Percentiles rank a stretch among this genome's conserved stretches.
Evolutionary conservation across 2,113 vertebrate genomes (phyloP).

Genomic region (Zonotrichia leucophrys): DNA sequence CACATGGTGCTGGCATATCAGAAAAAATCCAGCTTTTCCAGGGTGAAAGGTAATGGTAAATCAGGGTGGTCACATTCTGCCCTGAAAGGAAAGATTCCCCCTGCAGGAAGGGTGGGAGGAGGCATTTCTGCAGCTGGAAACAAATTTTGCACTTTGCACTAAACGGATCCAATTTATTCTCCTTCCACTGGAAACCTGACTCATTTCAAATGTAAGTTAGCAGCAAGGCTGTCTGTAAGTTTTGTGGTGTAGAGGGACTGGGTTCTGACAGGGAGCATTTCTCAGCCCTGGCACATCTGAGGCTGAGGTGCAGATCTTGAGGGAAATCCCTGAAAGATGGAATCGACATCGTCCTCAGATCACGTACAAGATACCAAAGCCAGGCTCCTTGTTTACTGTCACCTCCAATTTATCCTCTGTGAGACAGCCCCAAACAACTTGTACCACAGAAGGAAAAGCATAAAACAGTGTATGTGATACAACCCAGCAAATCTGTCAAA

Average conservation of each 20-base stretch:
- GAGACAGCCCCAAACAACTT: background rate
- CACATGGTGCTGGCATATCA: fast-evolving
- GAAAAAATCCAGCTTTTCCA: background rate
- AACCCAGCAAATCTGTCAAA: background rate
- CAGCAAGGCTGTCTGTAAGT: background rate
- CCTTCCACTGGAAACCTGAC: background rate
- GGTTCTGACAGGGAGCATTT: background rate
- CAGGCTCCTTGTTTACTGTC: slow-evolving; percentile 35
- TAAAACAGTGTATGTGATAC: background rate
- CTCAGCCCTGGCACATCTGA: background rate
- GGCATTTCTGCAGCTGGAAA: background rate
- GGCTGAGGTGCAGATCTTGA: background rate
- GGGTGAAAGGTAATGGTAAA: background rate
- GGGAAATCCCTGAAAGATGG: background rate
- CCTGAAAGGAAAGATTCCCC: background rate
- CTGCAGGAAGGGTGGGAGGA: background rate
- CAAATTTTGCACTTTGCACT: background rate
- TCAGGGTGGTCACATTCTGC: background rate
- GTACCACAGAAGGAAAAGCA: background rate
- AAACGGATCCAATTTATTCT: background rate
- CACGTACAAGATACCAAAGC: background rate
- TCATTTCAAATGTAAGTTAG: background rate
- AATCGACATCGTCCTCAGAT: slow-evolving; percentile 8
- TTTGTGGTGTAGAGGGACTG: background rate
- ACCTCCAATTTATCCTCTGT: background rate